Evolutionary conservation across 2,113 vertebrate species (phyloP), one percentile per base, ranked within the genome.

Genomic region (Daphoenositta chrysoptera): DNA sequence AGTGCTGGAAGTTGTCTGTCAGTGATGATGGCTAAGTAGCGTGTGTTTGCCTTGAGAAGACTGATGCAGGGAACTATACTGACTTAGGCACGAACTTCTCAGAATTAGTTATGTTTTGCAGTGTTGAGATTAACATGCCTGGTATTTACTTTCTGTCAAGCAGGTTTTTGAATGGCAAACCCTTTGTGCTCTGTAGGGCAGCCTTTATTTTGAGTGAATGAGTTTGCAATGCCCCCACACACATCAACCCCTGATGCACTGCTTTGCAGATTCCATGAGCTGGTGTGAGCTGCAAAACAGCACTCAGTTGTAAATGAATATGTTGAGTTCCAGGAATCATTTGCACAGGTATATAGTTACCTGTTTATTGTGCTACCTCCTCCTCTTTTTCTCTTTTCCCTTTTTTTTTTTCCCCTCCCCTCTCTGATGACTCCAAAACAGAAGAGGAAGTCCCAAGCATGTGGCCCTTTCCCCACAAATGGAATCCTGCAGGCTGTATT

Each of bases 371-470:
- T 48, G 12, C 8, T 40, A 5, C 6, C 1, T n/a, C n/a, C n/a
- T n/a, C n/a, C n/a, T n/a, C n/a, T n/a, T n/a, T n/a, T n/a, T n/a
- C n/a, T 7, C 7, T 19, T 17, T 17, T 23, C 23, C 8, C 0
- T 11, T 19, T 16, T 15, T 17, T n/a, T 13, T 5, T 18, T 9
- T 8, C 1, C 2, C 5, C 5, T 1, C 2, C 5, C 5, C 7
- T 4, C 7, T 23, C 75, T 19, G 11, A 40, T 11, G 26, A 15
- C 47, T 33, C 33, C 8, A 45, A 50, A 51, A 50, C 4, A 1
- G 45, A 82, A 51, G 35, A 81, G 9, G 11, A 53, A 57, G 40
- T 30, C 22, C 26, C 11, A 33, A 7, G 14, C 9, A 4, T 0
- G 4, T 33, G 63, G 19, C 15, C 12, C n/a, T 69, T 79, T 44